Percentiles rank a stretch among this genome's conserved stretches.
phyloP scores from a whole-genome alignment of 2,113 vertebrate species.

The Solea solea region DNA sequence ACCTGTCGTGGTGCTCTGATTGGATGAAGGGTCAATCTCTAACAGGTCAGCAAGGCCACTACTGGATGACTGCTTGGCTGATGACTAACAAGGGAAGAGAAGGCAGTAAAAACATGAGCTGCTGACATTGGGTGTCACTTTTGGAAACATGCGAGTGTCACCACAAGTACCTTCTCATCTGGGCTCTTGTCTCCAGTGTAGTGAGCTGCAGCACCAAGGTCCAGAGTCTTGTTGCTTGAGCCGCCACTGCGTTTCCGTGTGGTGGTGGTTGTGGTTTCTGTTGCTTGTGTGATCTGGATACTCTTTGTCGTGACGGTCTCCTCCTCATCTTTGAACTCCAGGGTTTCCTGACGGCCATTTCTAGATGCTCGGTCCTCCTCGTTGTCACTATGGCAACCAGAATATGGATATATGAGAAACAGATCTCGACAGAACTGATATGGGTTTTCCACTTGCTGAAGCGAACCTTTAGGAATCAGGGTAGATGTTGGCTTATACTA shows the following conservation, averaged over 20 bases:
- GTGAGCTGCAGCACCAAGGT: slow-evolving; percentile 95
- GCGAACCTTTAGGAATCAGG: too few species aligned
- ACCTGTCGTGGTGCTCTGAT: slow-evolving; percentile 79
- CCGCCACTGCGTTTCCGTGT: slow-evolving; percentile 92
- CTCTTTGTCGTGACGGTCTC: slow-evolving; percentile 92
- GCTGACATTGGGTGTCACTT: not conserved
- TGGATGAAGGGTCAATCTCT: slow-evolving; percentile 83
- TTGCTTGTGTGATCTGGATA: slow-evolving; percentile 90
- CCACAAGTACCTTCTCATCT: slow-evolving; percentile 75
- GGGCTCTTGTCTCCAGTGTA: slow-evolving; percentile 94
- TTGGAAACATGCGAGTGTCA: not conserved
- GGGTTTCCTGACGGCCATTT: slow-evolving; percentile 83
- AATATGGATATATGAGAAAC: slow-evolving; percentile 3
- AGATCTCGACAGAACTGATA: not conserved
- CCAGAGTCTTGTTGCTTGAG: slow-evolving; percentile 91
- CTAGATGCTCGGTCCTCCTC: slow-evolving; percentile 89
- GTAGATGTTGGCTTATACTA: too few species aligned
- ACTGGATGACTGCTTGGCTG: slow-evolving; percentile 82
- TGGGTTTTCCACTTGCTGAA: too few species aligned
- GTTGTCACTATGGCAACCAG: slow-evolving; percentile 85
- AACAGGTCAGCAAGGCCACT: slow-evolving; percentile 90
- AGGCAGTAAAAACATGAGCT: not conserved
- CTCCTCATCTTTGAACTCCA: slow-evolving; percentile 96
- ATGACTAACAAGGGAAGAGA: slow-evolving; percentile 60
- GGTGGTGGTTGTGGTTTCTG: slow-evolving; percentile 87